Evolutionary conservation across 2,113 vertebrate genomes (phyloP).

Genomic region (Mesitornis unicolor): DNA sequence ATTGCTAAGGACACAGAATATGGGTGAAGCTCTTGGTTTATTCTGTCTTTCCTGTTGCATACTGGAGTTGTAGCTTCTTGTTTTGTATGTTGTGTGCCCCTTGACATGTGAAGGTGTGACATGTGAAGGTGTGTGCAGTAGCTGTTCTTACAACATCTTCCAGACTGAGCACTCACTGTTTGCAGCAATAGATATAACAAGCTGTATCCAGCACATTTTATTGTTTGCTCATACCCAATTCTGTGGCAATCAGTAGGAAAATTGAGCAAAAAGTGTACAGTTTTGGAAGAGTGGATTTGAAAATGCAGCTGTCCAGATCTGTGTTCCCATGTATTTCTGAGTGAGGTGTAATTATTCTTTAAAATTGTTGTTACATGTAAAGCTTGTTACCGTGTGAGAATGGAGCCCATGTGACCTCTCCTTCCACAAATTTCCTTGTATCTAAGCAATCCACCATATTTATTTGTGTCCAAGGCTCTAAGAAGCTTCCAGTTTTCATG

Average conservation of each 20-base stretch:
- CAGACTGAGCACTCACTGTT: background rate
- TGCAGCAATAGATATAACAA: background rate
- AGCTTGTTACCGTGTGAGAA: background rate
- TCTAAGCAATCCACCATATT: background rate
- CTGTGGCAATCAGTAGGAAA: background rate
- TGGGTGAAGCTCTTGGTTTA: background rate
- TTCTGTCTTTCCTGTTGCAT: background rate
- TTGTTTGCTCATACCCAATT: background rate
- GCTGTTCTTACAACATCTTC: background rate
- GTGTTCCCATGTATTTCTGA: background rate
- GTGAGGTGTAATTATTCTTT: background rate
- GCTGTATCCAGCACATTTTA: background rate
- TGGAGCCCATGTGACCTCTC: background rate
- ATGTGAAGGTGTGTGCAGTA: background rate
- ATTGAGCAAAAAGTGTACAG: background rate
- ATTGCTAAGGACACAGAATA: background rate
- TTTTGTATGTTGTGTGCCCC: fast-evolving
- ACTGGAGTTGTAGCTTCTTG: background rate
- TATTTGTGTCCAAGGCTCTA: conserved; percentile 19
- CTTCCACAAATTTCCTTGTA: background rate
- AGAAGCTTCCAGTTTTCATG: conserved; percentile 41
- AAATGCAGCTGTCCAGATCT: background rate
- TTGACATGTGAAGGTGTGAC: background rate
- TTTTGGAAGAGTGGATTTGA: background rate
- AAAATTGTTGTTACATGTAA: background rate